A percentile compares a stretch with the other conserved stretches of the same genome.
phyloP scores from a whole-genome alignment of 2,113 vertebrate genomes.

The Lagopus muta region DNA sequence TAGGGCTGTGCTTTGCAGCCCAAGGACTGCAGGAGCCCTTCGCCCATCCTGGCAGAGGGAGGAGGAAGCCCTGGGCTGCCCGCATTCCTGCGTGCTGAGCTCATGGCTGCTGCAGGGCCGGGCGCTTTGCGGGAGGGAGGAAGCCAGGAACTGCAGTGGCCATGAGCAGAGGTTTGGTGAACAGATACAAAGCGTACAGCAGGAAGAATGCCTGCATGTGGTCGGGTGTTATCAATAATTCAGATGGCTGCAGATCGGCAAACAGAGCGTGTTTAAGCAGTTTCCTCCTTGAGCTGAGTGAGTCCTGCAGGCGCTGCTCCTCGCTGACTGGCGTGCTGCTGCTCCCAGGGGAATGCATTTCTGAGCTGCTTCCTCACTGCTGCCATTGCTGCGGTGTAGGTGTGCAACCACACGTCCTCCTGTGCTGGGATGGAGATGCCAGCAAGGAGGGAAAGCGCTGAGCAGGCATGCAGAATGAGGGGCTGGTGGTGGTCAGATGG shows the following conservation, averaged over 20 bases:
- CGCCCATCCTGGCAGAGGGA: neutral
- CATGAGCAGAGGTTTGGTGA: neutral
- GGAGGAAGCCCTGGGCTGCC: neutral
- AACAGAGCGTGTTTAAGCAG: neutral
- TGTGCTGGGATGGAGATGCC: no score
- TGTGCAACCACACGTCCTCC: no score
- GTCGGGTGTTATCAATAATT: neutral
- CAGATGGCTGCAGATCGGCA: neutral
- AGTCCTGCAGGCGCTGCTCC: no score
- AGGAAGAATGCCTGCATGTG: neutral
- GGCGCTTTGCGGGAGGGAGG: neutral
- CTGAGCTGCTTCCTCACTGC: no score
- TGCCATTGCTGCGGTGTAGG: no score
- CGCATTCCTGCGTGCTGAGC: slow-evolving; percentile 7
- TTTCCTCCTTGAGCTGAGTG: neutral
- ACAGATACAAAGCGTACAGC: neutral
- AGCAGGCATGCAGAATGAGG: neutral
- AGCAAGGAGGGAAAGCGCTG: no score
- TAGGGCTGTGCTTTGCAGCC: neutral
- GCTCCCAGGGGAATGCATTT: no score
- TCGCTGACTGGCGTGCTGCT: no score
- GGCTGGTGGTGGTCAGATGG: neutral
- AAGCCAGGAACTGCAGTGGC: neutral
- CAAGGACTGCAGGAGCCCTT: neutral
- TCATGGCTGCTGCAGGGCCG: neutral